These are phyloP conservation scores for Mesocentrotus franciscanus DNA, from an alignment of 53 echinoderm and acorn worm genomes.

Conservation along the genomic window DNA sequence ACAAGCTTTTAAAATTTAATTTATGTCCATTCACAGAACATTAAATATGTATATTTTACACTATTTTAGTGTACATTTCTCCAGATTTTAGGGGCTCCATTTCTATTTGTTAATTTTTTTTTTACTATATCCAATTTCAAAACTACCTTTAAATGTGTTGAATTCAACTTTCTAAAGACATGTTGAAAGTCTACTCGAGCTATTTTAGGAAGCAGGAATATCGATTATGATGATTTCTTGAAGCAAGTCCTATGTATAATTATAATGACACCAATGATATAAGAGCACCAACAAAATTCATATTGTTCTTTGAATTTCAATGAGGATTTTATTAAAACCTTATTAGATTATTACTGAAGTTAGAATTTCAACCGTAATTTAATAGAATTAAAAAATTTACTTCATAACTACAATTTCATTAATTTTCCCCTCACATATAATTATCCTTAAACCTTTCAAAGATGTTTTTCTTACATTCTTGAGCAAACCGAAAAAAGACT, in stretches of 20 bases:
- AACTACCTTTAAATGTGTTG: not conserved
- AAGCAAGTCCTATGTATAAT: too few relatives aligned
- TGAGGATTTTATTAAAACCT: not conserved
- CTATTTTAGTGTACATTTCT: not conserved
- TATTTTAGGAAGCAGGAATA: too few relatives aligned
- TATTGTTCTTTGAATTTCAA: not conserved
- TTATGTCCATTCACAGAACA: too few relatives aligned
- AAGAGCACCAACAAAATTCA: not conserved
- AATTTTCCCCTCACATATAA: not conserved
- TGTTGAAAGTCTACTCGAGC: too few relatives aligned
- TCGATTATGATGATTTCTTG: too few relatives aligned
- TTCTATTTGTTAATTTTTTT: too few relatives aligned
- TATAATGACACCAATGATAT: too few relatives aligned
- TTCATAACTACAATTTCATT: not conserved
- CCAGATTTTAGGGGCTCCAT: not conserved
- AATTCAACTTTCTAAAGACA: too few relatives aligned
- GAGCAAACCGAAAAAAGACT: not conserved
- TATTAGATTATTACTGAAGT: not conserved
- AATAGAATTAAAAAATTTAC: not conserved
- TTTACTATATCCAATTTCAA: not conserved
- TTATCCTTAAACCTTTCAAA: not conserved
- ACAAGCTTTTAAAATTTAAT: too few relatives aligned
- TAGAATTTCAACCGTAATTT: not conserved
- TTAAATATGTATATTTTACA: not conserved
- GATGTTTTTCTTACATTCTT: not conserved